phyloP scores from a whole-genome alignment of 1,140 invertebrate genomes.

The Drosophila jambulina region DNA sequence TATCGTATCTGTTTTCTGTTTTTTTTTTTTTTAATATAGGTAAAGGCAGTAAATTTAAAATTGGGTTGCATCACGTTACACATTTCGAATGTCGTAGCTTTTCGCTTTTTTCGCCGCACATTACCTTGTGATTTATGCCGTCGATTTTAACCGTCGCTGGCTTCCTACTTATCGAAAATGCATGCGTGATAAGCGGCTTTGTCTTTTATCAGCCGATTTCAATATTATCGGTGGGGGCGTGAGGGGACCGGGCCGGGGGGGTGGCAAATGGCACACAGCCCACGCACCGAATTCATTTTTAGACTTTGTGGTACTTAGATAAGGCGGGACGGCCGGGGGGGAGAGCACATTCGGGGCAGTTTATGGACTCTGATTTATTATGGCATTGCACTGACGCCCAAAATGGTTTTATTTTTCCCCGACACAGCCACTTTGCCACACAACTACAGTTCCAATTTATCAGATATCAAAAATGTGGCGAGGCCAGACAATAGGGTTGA shows the following conservation, averaged over 20 bases:
- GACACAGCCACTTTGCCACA: background rate
- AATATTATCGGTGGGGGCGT: slow-evolving; percentile 55
- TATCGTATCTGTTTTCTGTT: background rate
- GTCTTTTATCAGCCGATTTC: slow-evolving; percentile 63
- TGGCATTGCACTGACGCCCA: slow-evolving; percentile 63
- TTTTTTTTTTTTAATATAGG: background rate
- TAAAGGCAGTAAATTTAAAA: slow-evolving; percentile 21
- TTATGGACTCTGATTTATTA: slow-evolving; percentile 72
- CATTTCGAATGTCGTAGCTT: slow-evolving; percentile 22
- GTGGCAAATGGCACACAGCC: background rate
- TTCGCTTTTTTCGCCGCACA: slow-evolving; percentile 28
- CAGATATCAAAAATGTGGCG: background rate
- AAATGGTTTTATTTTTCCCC: slow-evolving; percentile 42
- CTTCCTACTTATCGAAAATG: slow-evolving; percentile 43
- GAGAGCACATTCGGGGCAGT: slow-evolving; percentile 35
- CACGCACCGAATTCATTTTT: slow-evolving; percentile 53
- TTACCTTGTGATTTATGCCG: slow-evolving; percentile 61
- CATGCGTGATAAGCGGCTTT: slow-evolving; percentile 48
- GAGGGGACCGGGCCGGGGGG: background rate
- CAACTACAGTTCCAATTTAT: background rate
- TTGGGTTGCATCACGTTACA: slow-evolving; percentile 19
- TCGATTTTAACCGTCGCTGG: slow-evolving; percentile 5
- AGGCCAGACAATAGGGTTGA: background rate
- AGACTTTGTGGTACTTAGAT: slow-evolving; percentile 35
- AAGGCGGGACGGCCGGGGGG: background rate